These are phyloP conservation scores for Pygoscelis antarcticus DNA, from an alignment of 2,113 vertebrate genomes.

Conservation along the genomic window DNA sequence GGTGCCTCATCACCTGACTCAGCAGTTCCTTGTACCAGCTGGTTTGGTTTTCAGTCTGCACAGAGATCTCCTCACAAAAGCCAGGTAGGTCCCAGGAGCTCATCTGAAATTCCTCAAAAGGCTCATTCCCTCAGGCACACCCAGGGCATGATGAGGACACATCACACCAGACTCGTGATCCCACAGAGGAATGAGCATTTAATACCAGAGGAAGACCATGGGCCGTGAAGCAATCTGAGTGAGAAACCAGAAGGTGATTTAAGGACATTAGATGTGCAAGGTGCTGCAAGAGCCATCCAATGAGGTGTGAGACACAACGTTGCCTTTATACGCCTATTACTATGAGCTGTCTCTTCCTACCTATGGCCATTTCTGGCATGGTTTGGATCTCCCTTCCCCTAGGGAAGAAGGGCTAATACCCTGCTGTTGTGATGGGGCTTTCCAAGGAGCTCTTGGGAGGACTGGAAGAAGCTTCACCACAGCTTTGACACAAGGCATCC, in stretches of 20 bases:
- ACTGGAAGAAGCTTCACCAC: not conserved
- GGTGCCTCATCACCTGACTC: not conserved
- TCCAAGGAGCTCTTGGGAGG: not conserved
- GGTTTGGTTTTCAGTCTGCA: not conserved
- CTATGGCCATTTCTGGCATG: not conserved
- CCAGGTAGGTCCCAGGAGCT: not conserved
- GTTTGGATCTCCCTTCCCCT: not conserved
- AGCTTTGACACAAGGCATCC: not conserved
- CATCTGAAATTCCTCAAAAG: not conserved
- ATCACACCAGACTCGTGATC: fast-evolving
- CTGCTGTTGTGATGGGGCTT: not conserved
- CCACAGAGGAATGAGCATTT: not conserved
- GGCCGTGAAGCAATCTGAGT: not conserved
- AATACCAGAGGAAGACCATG: not conserved
- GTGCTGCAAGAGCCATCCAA: not conserved
- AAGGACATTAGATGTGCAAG: not conserved
- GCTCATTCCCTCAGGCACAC: not conserved
- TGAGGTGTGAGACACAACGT: not conserved
- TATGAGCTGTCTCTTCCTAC: not conserved
- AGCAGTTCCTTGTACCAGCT: not conserved
- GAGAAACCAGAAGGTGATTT: not conserved
- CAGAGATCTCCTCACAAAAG: not conserved
- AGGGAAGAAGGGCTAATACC: not conserved
- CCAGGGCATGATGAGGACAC: not conserved
- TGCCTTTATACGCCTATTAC: not conserved